Base-by-base conservation (phyloP, 2,888 invertebrate species). In the Cepaea hortensis region DNA sequence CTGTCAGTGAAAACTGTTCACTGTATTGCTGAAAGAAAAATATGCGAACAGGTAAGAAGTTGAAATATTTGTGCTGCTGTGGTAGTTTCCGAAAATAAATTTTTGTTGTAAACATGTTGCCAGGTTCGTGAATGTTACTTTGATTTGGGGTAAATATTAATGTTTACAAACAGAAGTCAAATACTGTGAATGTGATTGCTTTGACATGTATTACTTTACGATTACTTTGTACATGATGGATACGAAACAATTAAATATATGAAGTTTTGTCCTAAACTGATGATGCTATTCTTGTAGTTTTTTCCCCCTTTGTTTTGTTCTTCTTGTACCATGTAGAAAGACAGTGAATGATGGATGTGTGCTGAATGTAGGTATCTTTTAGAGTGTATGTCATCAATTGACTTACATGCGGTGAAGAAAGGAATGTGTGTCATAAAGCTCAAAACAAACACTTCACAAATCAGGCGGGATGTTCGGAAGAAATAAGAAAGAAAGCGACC, bases 181-280 rank as follows among this genome's bases (percentile, higher is more conserved):
- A 65, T 65, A 46, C 15, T 23, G 35, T 81, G 20, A 35, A 48
- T 65, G 68, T 46, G 81, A 81, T 62, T 81, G 46, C 48, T 68
- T 62, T 62, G 80, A 80, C 80, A 80, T 62, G 80, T 11, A 80
- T 80, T 65, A 81, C 55, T 48, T 65, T 65, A 35, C 73, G 20
- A 83, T 83, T 83, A 83, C 72, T 72, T 73, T 83, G 82, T 61
- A 83, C 50, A 83, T 83, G 72, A 20, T n/a, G 61, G 62, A 55
- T 50, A 83, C 4, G 4, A 61, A 72, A 73, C 13, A 73, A 83
- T 48, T 72, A 48, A 83, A 73, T 65, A 65, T 50, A 55, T 72
- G 72, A 35, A n/a, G 82, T 55, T 73, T 48, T 72, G 62, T 80
- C 61, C n/a, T 20, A 9, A 23, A 18, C 5, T 72, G 50, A 13